Evolutionary conservation across 2,113 vertebrate species (phyloP).

Genomic region (Indri indri): DNA sequence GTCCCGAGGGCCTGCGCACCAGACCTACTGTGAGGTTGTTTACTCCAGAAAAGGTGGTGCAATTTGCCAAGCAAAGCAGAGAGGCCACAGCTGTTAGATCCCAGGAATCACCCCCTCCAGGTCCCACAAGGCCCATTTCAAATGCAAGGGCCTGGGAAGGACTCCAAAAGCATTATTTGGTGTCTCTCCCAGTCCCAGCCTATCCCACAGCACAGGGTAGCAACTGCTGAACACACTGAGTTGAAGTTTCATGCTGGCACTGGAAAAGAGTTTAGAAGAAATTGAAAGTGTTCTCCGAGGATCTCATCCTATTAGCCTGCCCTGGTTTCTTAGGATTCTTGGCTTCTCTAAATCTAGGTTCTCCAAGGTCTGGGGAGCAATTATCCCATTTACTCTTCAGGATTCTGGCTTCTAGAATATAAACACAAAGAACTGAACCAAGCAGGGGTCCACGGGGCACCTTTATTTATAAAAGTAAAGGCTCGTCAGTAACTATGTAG

Average conservation of each 20-base stretch:
- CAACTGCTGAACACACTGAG: background rate
- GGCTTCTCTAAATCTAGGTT: background rate
- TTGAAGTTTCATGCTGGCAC: background rate
- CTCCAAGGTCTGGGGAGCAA: background rate
- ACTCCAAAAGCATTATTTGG: conserved; percentile 24
- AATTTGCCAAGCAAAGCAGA: conserved; percentile 34
- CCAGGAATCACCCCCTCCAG: conserved; percentile 26
- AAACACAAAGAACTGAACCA: background rate
- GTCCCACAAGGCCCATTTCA: conserved; percentile 46
- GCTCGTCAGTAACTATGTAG: background rate
- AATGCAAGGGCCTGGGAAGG: conserved; percentile 40
- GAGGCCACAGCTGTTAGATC: conserved; percentile 44
- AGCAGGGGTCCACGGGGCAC: background rate
- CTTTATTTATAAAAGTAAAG: background rate
- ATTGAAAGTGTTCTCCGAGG: background rate
- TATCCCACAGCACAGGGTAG: background rate
- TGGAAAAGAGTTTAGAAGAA: background rate
- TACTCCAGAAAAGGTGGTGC: conserved; percentile 49
- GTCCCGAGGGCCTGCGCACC: background rate
- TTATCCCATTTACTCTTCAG: background rate
- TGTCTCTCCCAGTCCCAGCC: background rate
- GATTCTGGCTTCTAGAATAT: background rate
- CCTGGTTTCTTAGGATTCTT: background rate
- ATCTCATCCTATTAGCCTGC: background rate
- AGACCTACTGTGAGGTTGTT: background rate